Evolutionary conservation across 2,888 invertebrate genomes (phyloP), one percentile per base, ranked within the genome.

Genomic region (Cantharis flavilabris): DNA sequence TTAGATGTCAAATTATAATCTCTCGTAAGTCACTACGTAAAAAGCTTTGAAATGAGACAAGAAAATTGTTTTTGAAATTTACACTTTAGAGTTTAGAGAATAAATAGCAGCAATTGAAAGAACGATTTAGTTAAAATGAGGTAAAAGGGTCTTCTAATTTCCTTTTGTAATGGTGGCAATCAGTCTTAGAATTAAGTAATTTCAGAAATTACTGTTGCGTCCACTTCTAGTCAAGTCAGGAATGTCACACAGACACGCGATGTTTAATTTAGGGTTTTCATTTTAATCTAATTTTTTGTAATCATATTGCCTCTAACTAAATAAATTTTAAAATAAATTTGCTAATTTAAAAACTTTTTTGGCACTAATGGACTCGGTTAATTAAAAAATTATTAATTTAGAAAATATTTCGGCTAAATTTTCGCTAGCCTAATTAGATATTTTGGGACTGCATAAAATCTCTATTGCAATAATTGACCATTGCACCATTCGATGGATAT

Each of bases 131-230:
- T 73, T 74, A 72, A 76, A 78, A 75, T 71, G 65, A 28, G 75
- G 23, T 67, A 69, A 72, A 33, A 70, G 73, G 65, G 69, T 65
- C 20, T 72, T 71, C 64, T 73, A 76, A 77, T 77, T 69, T 67
- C 65, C 73, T 62, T 71, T 69, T 49, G 74, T 74, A 79, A 79
- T 77, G 75, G 73, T 63, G 65, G 77, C 33, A 79, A 79, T 77
- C 72, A 74, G 70, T 73, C 76, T 71, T 73, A 75, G 77, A 79
- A 79, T 79, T 79, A 77, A 77, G 79, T 77, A 79, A 79, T 79
- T 79, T 76, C 70, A 64, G 77, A 77, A 79, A 79, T 79, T 79
- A 71, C 69, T 71, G 20, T 67, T 67, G 63, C 18, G 73, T 77
- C 74, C 77, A 76, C 71, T 72, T 28, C 72, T 69, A 75, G 69